Percentiles rank a stretch among this genome's conserved stretches.
phyloP scores from a whole-genome alignment of 2,888 invertebrate genomes.

The Tanytarsus gracilentus region DNA sequence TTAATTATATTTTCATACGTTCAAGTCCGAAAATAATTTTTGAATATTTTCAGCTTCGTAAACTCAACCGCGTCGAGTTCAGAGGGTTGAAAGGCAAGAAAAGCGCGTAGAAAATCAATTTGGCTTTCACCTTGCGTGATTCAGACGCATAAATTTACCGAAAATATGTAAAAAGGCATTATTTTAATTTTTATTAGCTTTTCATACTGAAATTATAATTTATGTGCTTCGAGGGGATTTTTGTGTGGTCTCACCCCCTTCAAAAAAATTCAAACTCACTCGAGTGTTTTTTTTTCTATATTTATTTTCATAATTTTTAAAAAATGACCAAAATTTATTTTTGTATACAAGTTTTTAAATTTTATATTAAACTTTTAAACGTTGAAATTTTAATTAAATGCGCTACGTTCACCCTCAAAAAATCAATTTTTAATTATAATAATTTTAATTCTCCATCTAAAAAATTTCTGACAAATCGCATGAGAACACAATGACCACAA shows the following conservation, averaged over 20 bases:
- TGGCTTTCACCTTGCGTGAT: conserved; percentile 2
- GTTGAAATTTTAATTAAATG: too few relatives aligned
- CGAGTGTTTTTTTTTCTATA: not conserved
- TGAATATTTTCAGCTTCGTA: not conserved
- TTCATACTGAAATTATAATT: conserved; percentile 10
- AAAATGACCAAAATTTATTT: too few relatives aligned
- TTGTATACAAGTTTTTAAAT: too few relatives aligned
- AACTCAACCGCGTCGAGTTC: not conserved
- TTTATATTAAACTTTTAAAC: too few relatives aligned
- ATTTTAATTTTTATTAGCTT: conserved; percentile 13
- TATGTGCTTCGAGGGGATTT: not conserved
- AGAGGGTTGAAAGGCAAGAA: not conserved
- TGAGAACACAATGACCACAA: too few relatives aligned
- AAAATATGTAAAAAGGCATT: conserved; percentile 10
- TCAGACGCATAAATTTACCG: not conserved
- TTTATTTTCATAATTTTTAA: conserved; percentile 1
- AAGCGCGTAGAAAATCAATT: conserved; percentile 8
- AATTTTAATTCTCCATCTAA: too few relatives aligned
- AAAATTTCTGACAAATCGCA: too few relatives aligned
- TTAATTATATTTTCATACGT: not conserved
- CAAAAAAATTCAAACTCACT: too few relatives aligned
- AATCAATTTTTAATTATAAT: too few relatives aligned
- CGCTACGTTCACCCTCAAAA: too few relatives aligned
- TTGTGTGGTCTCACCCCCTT: too few relatives aligned
- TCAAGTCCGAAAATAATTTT: too few relatives aligned